Evolutionary conservation across 2,888 invertebrate species (phyloP), one percentile per base, ranked within the genome.

Genomic region (Cheilosia pagana): DNA sequence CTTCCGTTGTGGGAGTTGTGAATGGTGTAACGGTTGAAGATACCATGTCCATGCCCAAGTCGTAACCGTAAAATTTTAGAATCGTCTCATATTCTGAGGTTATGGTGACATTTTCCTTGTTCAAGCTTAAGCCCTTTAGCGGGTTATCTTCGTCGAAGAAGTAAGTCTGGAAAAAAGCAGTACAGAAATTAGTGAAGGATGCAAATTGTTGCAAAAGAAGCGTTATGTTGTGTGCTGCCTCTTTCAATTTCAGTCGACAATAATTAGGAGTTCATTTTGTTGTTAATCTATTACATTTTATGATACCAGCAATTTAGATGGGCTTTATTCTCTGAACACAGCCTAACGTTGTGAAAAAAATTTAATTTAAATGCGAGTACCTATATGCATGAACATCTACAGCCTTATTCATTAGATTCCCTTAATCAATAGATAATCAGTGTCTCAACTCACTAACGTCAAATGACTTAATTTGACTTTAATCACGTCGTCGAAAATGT

Each of bases 131-230:
- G 0, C 97, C 97, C 14, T 96, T 96, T 2, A 97, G 92, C 86
- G 96, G 96, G 45, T 96, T 96, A 89, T 97, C 96, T 88, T 95
- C 94, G 19, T 95, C 95, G 79, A 96, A 95, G 88, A 97, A 96
- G 90, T 97, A 97, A 62, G 96, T 96, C 97, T 96, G 93, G 8
- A 28, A 31, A 16, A 45, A 12, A 12, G 0, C 12, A 50, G 14
- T 10, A 25, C 0, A 23, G 0, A 50, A 1, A 23, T 50, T 14
- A 16, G 14, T 50, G 10, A 39, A 14, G 31, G 21, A 43, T 19
- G 53, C 19, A 48, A 57, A 48, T 12, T 45, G 12, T 5, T 6
- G 7, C 43, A 16, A 43, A 43, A 6, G 14, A 43, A 6, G 14
- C 6, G 2, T 8, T 5, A 25, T 25, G 0, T 25, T 0, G n/a